Conservation (phyloP, 1,140 invertebrate species). For the Holcopasites calliopsidis region DNA sequence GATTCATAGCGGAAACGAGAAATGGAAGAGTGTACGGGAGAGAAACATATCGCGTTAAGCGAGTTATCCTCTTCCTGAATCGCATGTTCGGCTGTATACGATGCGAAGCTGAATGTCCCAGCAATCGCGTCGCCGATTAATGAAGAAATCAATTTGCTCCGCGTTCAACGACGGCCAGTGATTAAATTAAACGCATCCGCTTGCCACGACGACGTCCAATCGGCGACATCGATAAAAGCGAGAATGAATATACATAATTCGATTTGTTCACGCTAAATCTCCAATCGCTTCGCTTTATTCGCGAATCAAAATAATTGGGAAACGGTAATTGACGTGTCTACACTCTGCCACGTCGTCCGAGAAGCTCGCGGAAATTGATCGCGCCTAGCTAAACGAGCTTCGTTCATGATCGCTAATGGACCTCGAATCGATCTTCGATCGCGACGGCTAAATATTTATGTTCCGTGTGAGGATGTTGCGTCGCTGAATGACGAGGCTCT, state of each 20-base stretch:
- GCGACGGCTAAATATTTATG: slow-evolving; percentile 65
- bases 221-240: background rate
- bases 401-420: background rate
- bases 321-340: no score
- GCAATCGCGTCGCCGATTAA: background rate
- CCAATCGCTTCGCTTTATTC: background rate
- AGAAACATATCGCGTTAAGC: no score
- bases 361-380: background rate
- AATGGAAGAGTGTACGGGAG: no score
- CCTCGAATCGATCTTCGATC: slow-evolving; percentile 54
- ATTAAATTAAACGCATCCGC: background rate
- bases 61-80: no score
- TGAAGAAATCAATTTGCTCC: slow-evolving; percentile 5
- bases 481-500: background rate
- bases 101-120: background rate
- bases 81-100: no score
- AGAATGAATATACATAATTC: background rate
- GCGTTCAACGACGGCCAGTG: background rate
- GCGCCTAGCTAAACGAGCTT: background rate
- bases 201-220: no score
- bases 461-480: slow-evolving; percentile 46
- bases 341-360: no score
- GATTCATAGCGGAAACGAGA: no score
- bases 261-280: background rate
- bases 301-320: background rate